phyloP scores from a whole-genome alignment of 2,797 vertebrate species.

The Pachyuromys duprasi region DNA sequence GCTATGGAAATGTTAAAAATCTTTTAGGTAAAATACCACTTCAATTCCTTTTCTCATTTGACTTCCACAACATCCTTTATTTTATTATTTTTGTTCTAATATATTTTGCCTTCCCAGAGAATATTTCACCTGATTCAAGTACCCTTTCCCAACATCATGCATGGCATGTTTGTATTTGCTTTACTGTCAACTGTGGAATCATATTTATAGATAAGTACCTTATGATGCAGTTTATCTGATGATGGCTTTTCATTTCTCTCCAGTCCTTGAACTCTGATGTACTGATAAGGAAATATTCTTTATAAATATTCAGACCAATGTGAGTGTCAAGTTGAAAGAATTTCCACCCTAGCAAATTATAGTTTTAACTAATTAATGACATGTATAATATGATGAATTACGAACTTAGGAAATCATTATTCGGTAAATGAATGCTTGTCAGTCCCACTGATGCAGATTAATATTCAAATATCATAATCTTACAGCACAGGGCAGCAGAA shows the following conservation, averaged over 20 bases:
- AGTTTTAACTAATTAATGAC: conserved; percentile 83
- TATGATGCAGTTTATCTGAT: conserved; percentile 27
- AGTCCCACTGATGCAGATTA: conserved; percentile 80
- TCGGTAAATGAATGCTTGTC: conserved; percentile 79
- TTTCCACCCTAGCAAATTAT: conserved; percentile 77
- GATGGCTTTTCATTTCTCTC: background rate
- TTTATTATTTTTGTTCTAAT: conserved; percentile 67
- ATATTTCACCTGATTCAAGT: conserved; percentile 49
- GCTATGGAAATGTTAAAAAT: conserved; percentile 43
- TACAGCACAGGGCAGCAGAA: conserved; percentile 6
- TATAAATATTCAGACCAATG: background rate
- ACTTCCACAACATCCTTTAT: conserved; percentile 42
- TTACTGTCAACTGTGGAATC: background rate
- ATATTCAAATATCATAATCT: conserved; percentile 71
- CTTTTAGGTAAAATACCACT: conserved; percentile 66
- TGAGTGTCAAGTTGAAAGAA: conserved; percentile 61
- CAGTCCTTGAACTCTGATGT: background rate
- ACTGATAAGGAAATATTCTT: background rate
- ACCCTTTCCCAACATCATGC: background rate
- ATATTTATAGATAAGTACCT: conserved; percentile 61
- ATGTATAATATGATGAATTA: conserved; percentile 83
- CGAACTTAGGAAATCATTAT: conserved; percentile 84
- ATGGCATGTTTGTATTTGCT: conserved; percentile 40
- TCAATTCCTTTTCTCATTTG: conserved; percentile 48
- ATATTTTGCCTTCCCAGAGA: conserved; percentile 30